phyloP scores from a whole-genome alignment of 1,140 invertebrate species.

The Phymorhynchus buccinoides region DNA sequence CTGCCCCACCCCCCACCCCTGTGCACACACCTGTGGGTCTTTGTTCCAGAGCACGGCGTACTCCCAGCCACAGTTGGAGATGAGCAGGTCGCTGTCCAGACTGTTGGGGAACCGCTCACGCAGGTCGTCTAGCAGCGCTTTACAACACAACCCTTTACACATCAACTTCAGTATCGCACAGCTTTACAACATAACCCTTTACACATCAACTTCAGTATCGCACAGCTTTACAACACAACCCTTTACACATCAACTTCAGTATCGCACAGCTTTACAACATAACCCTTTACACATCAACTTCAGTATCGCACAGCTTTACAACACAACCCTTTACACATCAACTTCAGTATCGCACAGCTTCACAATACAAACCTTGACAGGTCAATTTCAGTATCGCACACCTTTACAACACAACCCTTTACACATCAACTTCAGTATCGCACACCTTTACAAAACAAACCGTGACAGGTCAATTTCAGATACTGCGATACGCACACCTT shows the following conservation, averaged over 20 bases:
- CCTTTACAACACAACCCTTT: background rate
- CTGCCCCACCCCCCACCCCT: background rate
- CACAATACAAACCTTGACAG: background rate
- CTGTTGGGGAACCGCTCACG: conserved; percentile 86
- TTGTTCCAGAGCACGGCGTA: conserved; percentile 89
- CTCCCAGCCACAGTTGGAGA: conserved; percentile 92
- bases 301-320: background rate
- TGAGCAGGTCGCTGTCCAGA: conserved; percentile 83
- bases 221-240: background rate
- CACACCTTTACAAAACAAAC: no score
- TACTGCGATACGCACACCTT: background rate
- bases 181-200: background rate
- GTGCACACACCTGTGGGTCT: conserved; percentile 76
- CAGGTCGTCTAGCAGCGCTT: conserved; percentile 58
- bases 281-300: background rate
- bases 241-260: background rate
- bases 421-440: background rate
- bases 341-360: background rate
- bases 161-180: background rate
- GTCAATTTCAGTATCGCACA: background rate
- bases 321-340: background rate
- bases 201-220: background rate
- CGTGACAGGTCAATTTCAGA: background rate
- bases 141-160: background rate
- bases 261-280: background rate